phyloP scores from a whole-genome alignment of 1,140 invertebrate genomes.

The Drosophila auraria region DNA sequence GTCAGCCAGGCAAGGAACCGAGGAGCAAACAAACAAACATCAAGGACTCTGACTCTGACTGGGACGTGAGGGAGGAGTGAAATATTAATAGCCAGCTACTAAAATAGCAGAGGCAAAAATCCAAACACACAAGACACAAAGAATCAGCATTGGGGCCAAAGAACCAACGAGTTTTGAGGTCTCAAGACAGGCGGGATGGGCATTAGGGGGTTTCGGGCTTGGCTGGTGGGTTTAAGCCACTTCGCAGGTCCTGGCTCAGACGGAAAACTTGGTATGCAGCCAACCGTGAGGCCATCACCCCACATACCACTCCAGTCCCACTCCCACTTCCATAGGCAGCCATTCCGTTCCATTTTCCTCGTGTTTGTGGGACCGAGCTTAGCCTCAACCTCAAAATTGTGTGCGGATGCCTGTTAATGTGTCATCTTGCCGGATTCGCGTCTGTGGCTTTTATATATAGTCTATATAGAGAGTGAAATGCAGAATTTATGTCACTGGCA shows the following conservation, averaged over 20 bases:
- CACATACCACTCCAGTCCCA: conserved; percentile 10
- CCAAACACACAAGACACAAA: conserved; percentile 48
- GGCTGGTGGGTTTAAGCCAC: conserved; percentile 31
- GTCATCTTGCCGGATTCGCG: conserved; percentile 36
- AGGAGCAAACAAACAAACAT: conserved; percentile 44
- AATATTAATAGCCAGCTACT: conserved; percentile 81
- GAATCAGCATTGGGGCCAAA: conserved; percentile 33
- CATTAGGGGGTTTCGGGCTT: neutral
- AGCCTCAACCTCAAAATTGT: conserved; percentile 71
- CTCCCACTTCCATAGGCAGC: neutral
- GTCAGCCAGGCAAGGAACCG: conserved; percentile 41
- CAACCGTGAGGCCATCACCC: conserved; percentile 40
- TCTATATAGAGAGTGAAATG: conserved; percentile 11
- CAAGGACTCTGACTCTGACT: conserved; percentile 16
- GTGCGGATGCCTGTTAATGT: conserved; percentile 59
- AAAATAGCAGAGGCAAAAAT: conserved; percentile 65
- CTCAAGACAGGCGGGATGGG: neutral
- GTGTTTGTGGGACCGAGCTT: conserved; percentile 38
- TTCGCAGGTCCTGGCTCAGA: conserved; percentile 43
- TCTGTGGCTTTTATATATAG: conserved; percentile 12
- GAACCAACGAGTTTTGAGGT: conserved; percentile 43
- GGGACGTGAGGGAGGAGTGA: conserved; percentile 56
- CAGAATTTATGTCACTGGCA: conserved; percentile 22
- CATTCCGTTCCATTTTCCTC: conserved; percentile 4
- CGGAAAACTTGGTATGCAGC: conserved; percentile 46